Conservation (phyloP, 2,888 invertebrate genomes). For the Tiliacea citrago region DNA sequence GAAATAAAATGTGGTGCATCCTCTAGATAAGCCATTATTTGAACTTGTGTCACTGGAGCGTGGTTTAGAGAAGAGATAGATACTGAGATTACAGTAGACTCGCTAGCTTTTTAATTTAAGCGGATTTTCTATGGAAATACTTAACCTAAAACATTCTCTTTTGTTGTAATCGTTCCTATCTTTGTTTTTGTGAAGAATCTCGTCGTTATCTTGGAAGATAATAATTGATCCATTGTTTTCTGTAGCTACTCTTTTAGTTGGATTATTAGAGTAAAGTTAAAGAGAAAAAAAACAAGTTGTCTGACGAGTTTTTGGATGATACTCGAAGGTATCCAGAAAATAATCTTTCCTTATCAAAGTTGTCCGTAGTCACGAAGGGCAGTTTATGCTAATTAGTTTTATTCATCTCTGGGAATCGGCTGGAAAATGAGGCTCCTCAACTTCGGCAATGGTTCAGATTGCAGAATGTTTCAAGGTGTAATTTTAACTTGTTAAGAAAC, state of each 20-base stretch:
- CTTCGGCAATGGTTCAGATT: conserved; percentile 26
- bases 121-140: not conserved
- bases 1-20: conserved; percentile 62
- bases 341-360: conserved; percentile 23
- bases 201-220: not conserved
- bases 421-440: conserved; percentile 49
- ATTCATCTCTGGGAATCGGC: conserved; percentile 43
- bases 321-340: conserved; percentile 10
- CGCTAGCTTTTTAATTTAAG: not conserved
- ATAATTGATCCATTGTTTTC: conserved; percentile 1
- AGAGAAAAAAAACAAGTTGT: not conserved
- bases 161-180: conserved; percentile 1
- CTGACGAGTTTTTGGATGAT: not conserved
- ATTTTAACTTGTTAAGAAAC: not conserved
- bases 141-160: not conserved
- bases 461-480: conserved; percentile 26
- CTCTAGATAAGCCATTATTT: conserved; percentile 62
- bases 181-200: conserved; percentile 14
- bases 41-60: conserved; percentile 49
- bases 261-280: not conserved
- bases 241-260: not conserved
- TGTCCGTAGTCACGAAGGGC: conserved; percentile 12
- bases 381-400: conserved; percentile 56
- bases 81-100: conserved; percentile 3
- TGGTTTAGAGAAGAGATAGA: conserved; percentile 24